Conservation (phyloP, 2,888 invertebrate species). For the Coelinius sp. region DNA sequence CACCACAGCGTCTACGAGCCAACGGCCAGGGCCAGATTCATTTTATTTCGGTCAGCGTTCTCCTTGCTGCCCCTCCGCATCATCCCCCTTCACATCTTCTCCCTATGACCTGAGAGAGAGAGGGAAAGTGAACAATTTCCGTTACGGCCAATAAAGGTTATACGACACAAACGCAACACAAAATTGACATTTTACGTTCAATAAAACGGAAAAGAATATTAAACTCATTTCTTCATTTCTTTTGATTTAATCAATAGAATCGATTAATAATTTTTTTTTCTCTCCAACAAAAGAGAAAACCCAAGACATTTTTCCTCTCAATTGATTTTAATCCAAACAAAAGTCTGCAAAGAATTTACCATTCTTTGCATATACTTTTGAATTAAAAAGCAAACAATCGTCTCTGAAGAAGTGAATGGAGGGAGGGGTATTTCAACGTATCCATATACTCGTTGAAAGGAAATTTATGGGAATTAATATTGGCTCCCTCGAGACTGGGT, state of each 20-base stretch:
- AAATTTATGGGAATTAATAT: constrained; percentile 72
- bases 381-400: constrained; percentile 68
- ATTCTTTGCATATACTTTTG: constrained; percentile 68
- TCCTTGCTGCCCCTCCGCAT: constrained; percentile 4
- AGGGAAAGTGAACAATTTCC: neutral
- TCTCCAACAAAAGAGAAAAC: neutral
- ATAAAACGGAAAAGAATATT: constrained; percentile 1
- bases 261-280: no score
- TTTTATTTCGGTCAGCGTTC: constrained; percentile 22
- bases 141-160: constrained; percentile 22
- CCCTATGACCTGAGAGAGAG: neutral
- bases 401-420: constrained; percentile 45
- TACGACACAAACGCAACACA: constrained; percentile 16
- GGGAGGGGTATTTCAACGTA: constrained; percentile 47
- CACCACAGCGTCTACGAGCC: constrained; percentile 21
- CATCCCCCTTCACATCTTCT: constrained; percentile 13
- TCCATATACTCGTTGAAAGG: constrained; percentile 65
- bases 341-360: constrained; percentile 59
- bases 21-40: constrained; percentile 8
- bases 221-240: no score
- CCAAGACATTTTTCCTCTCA: constrained; percentile 12
- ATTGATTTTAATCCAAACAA: neutral
- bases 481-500: constrained; percentile 61
- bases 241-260: no score
- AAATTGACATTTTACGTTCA: constrained; percentile 25